These are phyloP conservation scores for Drosophila fuyamai DNA, from an alignment of 1,140 invertebrate species.

Conservation along the genomic window DNA sequence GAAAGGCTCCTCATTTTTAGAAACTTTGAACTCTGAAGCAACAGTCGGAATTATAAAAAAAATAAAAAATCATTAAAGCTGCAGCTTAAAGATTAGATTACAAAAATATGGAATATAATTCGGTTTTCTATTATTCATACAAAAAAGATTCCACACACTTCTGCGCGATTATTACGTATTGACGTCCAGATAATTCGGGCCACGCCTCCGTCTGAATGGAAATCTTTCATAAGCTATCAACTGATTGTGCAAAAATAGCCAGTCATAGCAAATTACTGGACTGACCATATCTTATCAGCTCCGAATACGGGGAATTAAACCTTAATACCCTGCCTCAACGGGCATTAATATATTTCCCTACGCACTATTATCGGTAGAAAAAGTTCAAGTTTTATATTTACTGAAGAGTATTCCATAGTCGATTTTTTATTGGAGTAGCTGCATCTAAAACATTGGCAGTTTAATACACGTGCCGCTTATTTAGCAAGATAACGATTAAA, in stretches of 20 bases:
- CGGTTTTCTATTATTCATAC: slow-evolving; percentile 1
- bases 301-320: not conserved
- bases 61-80: not conserved
- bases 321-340: not conserved
- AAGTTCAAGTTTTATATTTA: no score
- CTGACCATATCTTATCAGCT: slow-evolving; percentile 42
- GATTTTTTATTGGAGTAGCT: not conserved
- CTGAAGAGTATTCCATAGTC: slow-evolving; percentile 17
- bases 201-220: slow-evolving; percentile 51
- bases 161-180: not conserved
- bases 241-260: slow-evolving; percentile 8
- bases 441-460: slow-evolving; percentile 2
- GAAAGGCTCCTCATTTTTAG: not conserved
- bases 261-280: slow-evolving; percentile 42
- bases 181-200: slow-evolving; percentile 25
- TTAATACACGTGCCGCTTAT: slow-evolving; percentile 29
- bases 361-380: no score
- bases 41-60: not conserved
- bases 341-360: not conserved
- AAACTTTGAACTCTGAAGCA: slow-evolving; percentile 19
- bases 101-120: slow-evolving; percentile 5
- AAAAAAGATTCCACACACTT: slow-evolving; percentile 25
- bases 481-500: slow-evolving; percentile 15
- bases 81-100: slow-evolving; percentile 25
- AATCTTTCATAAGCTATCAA: slow-evolving; percentile 42